Evolutionary conservation across 2,888 invertebrate species (phyloP).

Genomic region (Smittia sp.): DNA sequence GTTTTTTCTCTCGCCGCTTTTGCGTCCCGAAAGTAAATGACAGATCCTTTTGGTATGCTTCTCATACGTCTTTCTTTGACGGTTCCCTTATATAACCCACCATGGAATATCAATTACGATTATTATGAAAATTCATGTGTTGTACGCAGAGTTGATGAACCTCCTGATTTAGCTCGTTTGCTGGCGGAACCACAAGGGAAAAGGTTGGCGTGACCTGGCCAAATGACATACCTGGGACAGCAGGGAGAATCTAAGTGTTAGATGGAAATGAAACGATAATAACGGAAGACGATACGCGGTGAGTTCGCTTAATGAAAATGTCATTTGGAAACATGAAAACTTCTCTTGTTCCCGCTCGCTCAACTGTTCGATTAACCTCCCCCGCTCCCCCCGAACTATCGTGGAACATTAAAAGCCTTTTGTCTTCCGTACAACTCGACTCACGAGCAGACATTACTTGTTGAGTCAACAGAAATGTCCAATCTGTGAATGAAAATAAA

Average conservation of each 20-base stretch:
- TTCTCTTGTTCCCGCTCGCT: background rate
- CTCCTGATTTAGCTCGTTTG: no score
- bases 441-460: conserved; percentile 10
- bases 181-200: no score
- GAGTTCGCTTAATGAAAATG: conserved; percentile 25
- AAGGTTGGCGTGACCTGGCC: no score
- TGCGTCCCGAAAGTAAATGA: background rate
- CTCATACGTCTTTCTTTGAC: background rate
- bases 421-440: no score
- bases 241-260: background rate
- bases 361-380: background rate
- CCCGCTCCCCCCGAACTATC: background rate
- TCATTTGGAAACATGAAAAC: conserved; percentile 23
- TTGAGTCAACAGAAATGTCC: conserved; percentile 40
- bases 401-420: background rate
- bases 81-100: background rate
- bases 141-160: background rate
- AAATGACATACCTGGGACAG: no score
- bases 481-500: background rate
- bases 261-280: conserved; percentile 21
- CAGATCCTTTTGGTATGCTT: conserved; percentile 12
- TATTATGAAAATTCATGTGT: background rate
- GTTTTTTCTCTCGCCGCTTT: background rate
- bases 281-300: background rate
- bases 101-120: background rate